Percentiles rank a stretch among this genome's conserved stretches.
Evolutionary conservation across 2,888 invertebrate genomes (phyloP).

Genomic region (Penaeus monodon): DNA sequence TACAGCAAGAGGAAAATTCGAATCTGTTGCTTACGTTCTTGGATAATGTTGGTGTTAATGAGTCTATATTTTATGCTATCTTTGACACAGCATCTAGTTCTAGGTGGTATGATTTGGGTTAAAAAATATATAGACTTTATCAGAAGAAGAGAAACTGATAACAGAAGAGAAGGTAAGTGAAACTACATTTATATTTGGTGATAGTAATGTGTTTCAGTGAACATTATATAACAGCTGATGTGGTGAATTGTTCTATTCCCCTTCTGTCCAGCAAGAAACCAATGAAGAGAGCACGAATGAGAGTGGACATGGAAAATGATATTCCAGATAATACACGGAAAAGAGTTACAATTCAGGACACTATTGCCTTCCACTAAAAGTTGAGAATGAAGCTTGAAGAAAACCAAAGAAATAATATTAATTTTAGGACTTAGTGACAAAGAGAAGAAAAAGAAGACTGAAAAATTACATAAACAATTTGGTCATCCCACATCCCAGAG

Average conservation of each 20-base stretch:
- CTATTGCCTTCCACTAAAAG: conserved; percentile 28
- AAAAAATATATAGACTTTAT: conserved; percentile 16
- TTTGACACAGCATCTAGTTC: conserved; percentile 22
- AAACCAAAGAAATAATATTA: conserved; percentile 27
- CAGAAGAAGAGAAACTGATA: not conserved
- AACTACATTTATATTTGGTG: conserved; percentile 28
- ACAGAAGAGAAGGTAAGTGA: conserved; percentile 11
- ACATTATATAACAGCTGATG: not conserved
- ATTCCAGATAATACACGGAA: conserved; percentile 13
- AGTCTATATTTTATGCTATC: conserved; percentile 24
- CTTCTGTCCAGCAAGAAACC: not conserved
- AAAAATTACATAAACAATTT: conserved; percentile 17
- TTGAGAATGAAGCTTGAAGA: conserved; percentile 29
- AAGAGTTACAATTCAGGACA: conserved; percentile 23
- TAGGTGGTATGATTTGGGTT: not conserved
- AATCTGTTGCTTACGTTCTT: conserved; percentile 17
- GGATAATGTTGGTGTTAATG: conserved; percentile 7
- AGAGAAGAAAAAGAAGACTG: conserved; percentile 1
- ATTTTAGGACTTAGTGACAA: not conserved
- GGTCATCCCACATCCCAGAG: not conserved
- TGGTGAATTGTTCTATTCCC: too few species aligned
- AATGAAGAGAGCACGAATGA: conserved; percentile 24
- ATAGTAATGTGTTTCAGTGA: conserved; percentile 28
- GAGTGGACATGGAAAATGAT: conserved; percentile 17
- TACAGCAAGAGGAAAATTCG: not conserved